Evolutionary conservation across 2,888 invertebrate species (phyloP).

Genomic region (Meta bourneti): DNA sequence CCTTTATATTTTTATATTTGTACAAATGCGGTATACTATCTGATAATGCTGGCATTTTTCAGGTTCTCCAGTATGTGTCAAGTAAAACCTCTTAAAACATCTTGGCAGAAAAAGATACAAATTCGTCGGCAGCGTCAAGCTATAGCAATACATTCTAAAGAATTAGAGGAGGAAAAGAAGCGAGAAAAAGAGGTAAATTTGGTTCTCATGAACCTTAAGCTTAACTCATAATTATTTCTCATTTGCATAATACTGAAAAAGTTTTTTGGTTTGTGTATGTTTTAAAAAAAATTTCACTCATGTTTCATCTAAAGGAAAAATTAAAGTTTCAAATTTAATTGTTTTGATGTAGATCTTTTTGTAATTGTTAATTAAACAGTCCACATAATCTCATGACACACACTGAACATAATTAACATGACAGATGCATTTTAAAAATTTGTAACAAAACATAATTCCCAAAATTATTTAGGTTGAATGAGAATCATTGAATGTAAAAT

Average conservation of each 20-base stretch:
- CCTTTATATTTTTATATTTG: not conserved
- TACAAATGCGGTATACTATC: too few species aligned
- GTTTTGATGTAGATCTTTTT: not conserved
- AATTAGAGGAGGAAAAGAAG: conserved; percentile 79
- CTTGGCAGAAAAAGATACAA: conserved; percentile 79
- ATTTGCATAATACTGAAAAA: not conserved
- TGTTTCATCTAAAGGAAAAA: not conserved
- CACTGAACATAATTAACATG: too few species aligned
- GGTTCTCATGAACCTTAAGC: not conserved
- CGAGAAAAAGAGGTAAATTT: conserved; percentile 78
- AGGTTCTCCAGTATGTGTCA: conserved; percentile 79
- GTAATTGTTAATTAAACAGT: not conserved
- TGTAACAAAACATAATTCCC: too few species aligned
- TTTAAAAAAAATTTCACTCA: not conserved
- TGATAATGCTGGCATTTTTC: not conserved
- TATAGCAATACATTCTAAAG: conserved; percentile 78
- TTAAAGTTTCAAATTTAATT: not conserved
- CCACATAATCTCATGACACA: too few species aligned
- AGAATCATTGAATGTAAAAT: too few species aligned
- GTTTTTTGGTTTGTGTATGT: not conserved
- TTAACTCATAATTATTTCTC: not conserved
- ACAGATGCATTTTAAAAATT: too few species aligned
- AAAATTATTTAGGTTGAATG: too few species aligned
- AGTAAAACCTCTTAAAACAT: conserved; percentile 79
- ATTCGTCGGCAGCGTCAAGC: conserved; percentile 79